These are phyloP conservation scores for Lottia scabra DNA, from an alignment of 2,888 invertebrate species.

Conservation along the genomic window DNA sequence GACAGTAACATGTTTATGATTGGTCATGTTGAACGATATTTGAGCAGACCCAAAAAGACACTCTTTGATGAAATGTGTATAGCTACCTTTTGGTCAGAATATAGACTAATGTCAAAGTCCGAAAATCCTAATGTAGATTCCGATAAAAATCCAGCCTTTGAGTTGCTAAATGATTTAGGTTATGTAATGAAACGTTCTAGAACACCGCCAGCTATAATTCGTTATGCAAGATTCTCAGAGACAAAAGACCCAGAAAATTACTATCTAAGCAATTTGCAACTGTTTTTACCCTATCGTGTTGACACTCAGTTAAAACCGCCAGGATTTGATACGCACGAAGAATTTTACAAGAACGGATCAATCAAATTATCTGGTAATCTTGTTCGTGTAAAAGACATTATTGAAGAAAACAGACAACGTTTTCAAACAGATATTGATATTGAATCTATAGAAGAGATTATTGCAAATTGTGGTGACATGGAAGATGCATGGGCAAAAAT, in stretches of 20 bases:
- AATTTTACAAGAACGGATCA: not conserved
- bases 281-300: conserved; percentile 1
- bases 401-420: not conserved
- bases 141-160: no score
- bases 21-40: conserved; percentile 7
- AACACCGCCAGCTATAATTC: no score
- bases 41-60: not conserved
- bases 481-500: no score
- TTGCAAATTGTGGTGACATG: no score
- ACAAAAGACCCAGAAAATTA: no score
- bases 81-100: conserved; percentile 16
- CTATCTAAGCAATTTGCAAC: conserved; percentile 5
- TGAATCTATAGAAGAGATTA: no score
- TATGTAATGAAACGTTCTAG: no score
- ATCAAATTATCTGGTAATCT: not conserved
- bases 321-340: not conserved
- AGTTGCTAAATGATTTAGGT: no score
- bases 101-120: conserved; percentile 12
- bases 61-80: conserved; percentile 6
- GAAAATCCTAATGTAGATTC: conserved; percentile 8
- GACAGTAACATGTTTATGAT: conserved; percentile 13
- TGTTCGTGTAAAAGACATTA: not conserved
- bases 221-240: no score
- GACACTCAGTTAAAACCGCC: not conserved
- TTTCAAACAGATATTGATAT: not conserved